Evolutionary conservation across 30 jellyfish, hydroid and myxozoan genomes (phyloP).

Genomic region (Aurelia coerulea): DNA sequence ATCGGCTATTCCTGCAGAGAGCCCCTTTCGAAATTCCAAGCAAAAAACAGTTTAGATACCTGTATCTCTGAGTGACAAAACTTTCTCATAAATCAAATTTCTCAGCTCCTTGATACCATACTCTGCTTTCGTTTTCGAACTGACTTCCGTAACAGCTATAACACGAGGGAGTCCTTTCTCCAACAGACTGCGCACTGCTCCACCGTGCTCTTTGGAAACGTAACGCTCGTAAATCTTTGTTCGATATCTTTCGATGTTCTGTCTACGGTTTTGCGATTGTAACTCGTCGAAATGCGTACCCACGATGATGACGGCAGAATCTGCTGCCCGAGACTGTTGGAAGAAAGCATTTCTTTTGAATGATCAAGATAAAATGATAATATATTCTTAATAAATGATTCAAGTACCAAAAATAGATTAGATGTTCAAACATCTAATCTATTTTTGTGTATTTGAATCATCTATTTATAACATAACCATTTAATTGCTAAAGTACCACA

Average conservation of each 20-base stretch:
- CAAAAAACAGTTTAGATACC: conserved; percentile 1
- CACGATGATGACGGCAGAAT: conserved; percentile 84
- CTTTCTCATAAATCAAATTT: conserved; percentile 83
- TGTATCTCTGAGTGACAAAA: conserved; percentile 46
- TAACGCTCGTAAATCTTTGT: conserved; percentile 54
- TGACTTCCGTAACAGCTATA: conserved; percentile 78
- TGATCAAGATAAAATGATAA: too few relatives aligned
- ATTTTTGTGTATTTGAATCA: too few relatives aligned
- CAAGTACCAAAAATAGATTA: too few relatives aligned
- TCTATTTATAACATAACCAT: too few relatives aligned
- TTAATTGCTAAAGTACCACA: too few relatives aligned
- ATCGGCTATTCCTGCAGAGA: too few relatives aligned
- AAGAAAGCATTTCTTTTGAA: not conserved
- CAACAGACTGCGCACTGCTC: conserved; percentile 46
- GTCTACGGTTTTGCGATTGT: conserved; percentile 9
- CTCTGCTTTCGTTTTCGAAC: conserved; percentile 66
- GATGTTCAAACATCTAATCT: too few relatives aligned
- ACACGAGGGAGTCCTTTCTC: conserved; percentile 91
- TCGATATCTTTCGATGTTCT: conserved; percentile 45
- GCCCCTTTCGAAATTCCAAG: too few relatives aligned
- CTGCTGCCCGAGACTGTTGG: conserved; percentile 87
- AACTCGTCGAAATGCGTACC: conserved; percentile 92
- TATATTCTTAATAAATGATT: too few relatives aligned
- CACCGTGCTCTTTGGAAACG: conserved; percentile 75
- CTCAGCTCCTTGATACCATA: conserved; percentile 66